phyloP scores from a whole-genome alignment of 2,113 vertebrate genomes.

The Fregetta grallaria region DNA sequence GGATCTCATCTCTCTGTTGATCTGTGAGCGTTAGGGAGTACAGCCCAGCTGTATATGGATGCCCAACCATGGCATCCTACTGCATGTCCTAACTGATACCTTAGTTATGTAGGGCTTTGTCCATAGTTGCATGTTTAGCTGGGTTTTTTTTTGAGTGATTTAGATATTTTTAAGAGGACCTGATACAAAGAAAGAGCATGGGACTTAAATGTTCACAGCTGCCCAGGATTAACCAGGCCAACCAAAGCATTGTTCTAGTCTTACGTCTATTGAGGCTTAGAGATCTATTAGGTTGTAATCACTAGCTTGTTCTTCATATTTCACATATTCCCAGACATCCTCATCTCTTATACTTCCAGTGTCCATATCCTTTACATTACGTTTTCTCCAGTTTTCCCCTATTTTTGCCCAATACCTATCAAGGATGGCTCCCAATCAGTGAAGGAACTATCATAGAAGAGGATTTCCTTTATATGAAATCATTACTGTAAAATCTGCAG shows the following conservation, averaged over 20 bases:
- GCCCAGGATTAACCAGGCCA: neutral
- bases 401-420: neutral
- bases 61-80: no score
- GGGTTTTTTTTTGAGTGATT: neutral
- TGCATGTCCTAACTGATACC: accelerated
- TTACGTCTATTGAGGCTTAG: neutral
- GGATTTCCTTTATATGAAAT: neutral
- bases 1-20: neutral
- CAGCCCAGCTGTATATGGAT: neutral
- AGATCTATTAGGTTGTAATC: neutral
- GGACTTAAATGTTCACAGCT: neutral
- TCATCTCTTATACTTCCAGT: neutral
- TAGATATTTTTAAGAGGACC: neutral
- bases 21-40: neutral
- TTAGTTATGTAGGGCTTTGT: neutral
- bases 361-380: accelerated
- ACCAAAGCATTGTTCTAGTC: neutral
- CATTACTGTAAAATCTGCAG: neutral
- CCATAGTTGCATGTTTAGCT: neutral
- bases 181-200: neutral
- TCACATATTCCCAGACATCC: neutral
- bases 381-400: neutral
- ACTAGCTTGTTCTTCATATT: neutral
- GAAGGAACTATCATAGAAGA: neutral
- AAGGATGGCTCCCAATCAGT: accelerated